phyloP scores from a whole-genome alignment of 2,797 vertebrate species.

The Hemibagrus guttatus region DNA sequence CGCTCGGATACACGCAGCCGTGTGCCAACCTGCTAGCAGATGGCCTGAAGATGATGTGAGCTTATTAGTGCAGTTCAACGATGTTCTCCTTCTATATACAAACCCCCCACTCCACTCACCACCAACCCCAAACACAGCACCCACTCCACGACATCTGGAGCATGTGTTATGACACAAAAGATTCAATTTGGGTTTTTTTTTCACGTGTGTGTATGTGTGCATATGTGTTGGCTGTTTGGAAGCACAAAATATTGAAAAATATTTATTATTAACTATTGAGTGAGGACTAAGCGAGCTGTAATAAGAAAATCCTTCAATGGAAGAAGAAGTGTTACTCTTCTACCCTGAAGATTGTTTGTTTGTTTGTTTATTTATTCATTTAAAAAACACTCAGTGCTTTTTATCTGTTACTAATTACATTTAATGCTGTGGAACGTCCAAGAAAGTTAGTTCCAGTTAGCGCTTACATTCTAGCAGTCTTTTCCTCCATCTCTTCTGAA shows the following conservation, averaged over 20 bases:
- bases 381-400: neutral
- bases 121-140: no score
- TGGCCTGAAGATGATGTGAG: constrained; percentile 52
- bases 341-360: neutral
- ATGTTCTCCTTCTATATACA: constrained; percentile 29
- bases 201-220: no score
- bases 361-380: neutral
- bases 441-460: neutral
- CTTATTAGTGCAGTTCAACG: constrained; percentile 50
- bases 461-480: neutral
- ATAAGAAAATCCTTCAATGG: neutral
- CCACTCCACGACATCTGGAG: constrained; percentile 31
- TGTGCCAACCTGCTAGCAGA: constrained; percentile 57
- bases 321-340: neutral
- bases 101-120: no score
- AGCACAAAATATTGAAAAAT: neutral
- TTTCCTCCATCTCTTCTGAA: neutral
- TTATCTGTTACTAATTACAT: neutral
- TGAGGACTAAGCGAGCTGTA: neutral
- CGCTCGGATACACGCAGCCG: constrained; percentile 38
- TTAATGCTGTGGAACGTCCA: neutral
- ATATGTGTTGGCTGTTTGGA: no score
- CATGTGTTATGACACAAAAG: constrained; percentile 35
- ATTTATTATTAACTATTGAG: neutral
- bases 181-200: neutral